Conservation (phyloP, 2,888 invertebrate genomes). For the Nomada fabriciana region DNA sequence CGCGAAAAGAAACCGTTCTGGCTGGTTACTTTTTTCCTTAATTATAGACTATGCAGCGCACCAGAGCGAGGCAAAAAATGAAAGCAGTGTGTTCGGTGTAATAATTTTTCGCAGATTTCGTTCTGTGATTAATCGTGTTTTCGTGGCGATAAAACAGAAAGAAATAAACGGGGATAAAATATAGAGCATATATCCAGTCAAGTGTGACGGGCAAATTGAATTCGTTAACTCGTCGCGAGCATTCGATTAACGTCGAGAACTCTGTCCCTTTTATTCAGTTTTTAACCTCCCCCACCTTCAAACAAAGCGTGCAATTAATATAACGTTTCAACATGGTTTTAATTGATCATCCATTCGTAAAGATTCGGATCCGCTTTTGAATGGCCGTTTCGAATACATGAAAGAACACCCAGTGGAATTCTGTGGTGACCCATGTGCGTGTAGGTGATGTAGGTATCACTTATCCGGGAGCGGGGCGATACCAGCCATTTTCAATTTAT, state of each 20-base stretch:
- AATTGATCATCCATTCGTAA: slow-evolving; percentile 58
- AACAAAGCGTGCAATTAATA: slow-evolving; percentile 22
- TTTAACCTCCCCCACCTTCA: slow-evolving; percentile 9
- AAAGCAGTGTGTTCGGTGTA: too few relatives aligned
- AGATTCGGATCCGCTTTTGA: slow-evolving; percentile 50
- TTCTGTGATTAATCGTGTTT: background rate
- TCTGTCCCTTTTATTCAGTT: background rate
- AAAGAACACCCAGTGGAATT: slow-evolving; percentile 55
- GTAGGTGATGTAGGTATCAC: slow-evolving; percentile 77
- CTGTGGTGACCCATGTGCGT: slow-evolving; percentile 60
- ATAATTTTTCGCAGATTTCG: background rate
- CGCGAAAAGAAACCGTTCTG: slow-evolving; percentile 14
- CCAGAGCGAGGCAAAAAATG: background rate
- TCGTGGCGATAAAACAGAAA: background rate
- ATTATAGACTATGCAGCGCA: background rate
- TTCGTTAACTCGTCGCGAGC: slow-evolving; percentile 21
- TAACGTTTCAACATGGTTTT: slow-evolving; percentile 53
- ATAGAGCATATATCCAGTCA: background rate
- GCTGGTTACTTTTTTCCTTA: background rate
- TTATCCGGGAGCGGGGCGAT: slow-evolving; percentile 77
- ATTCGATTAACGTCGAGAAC: slow-evolving; percentile 25
- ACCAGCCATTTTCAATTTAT: slow-evolving; percentile 83
- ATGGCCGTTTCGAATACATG: slow-evolving; percentile 61
- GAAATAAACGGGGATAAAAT: background rate
- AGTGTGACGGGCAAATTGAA: slow-evolving; percentile 4